Percentiles rank a stretch among this genome's conserved stretches.
These are phyloP conservation scores for Enteromius fasciolatus DNA, from an alignment of 2,797 vertebrate species.

Conservation along the genomic window DNA sequence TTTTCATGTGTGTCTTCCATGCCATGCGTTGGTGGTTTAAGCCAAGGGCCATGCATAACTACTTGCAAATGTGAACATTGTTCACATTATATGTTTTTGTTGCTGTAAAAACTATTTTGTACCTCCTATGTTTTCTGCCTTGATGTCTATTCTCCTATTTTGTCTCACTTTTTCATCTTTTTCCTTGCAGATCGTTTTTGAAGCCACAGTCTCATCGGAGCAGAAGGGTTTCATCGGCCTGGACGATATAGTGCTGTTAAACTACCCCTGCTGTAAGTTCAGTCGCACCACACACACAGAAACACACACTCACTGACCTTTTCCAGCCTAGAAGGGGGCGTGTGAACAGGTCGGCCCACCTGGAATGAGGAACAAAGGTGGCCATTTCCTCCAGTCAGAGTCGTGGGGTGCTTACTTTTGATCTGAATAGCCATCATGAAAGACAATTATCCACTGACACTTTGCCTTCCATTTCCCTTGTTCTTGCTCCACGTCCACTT, in stretches of 20 bases:
- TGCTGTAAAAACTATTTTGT: background rate
- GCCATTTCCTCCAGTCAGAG: conserved; percentile 10
- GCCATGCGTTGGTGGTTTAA: background rate
- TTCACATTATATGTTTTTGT: background rate
- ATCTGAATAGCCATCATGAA: conserved; percentile 42
- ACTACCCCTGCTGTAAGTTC: conserved; percentile 87
- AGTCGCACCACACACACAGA: background rate
- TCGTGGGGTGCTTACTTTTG: conserved; percentile 24
- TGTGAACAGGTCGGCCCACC: background rate
- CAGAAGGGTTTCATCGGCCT: conserved; percentile 89
- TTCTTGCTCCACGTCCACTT: conserved; percentile 14
- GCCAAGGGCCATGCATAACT: background rate
- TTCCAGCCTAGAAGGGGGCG: conserved; percentile 23
- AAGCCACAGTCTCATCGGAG: conserved; percentile 86
- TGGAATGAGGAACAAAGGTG: conserved; percentile 6
- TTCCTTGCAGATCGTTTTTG: conserved; percentile 87
- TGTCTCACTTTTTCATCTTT: conserved; percentile 3
- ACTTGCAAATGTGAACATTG: background rate
- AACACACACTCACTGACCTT: conserved; percentile 59
- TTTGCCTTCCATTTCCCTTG: conserved; percentile 33
- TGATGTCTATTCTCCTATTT: background rate
- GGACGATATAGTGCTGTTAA: conserved; percentile 92
- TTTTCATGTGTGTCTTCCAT: background rate
- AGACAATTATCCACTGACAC: conserved; percentile 35
- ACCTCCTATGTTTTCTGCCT: too few species aligned